Conservation (phyloP, 2,888 invertebrate species). For the Hanleya hanleyi region DNA sequence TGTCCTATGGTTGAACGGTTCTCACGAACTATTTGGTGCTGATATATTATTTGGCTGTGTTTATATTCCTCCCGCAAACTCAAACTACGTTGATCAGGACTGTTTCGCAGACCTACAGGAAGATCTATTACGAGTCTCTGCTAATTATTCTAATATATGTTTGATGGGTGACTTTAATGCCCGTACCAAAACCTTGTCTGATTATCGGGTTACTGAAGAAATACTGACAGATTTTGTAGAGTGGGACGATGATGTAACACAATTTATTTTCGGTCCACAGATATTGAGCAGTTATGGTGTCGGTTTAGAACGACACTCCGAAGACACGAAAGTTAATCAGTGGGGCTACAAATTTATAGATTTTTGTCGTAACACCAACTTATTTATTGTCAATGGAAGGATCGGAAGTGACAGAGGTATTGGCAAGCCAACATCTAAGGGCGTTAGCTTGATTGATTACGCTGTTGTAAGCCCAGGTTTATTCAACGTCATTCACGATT, state of each 20-base stretch:
- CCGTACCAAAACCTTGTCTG: neutral
- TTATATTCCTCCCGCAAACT: neutral
- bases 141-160: neutral
- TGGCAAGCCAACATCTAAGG: neutral
- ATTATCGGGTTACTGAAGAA: neutral
- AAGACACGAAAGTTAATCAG: neutral
- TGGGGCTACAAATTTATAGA: neutral
- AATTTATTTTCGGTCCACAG: neutral
- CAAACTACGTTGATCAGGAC: neutral
- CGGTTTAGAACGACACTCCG: neutral
- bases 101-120: neutral
- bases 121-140: neutral
- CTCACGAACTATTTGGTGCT: neutral
- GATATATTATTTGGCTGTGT: neutral
- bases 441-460: neutral
- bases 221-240: neutral
- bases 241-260: neutral
- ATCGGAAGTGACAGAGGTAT: neutral
- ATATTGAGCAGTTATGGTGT: neutral
- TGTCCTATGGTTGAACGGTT: neutral
- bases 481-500: neutral
- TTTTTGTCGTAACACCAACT: neutral
- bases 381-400: neutral
- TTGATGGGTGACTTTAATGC: conserved; percentile 8
- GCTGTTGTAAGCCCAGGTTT: neutral